Evolutionary conservation across 2,113 vertebrate genomes (phyloP), one percentile per base, ranked within the genome.

Genomic region (Perccottus glenii): DNA sequence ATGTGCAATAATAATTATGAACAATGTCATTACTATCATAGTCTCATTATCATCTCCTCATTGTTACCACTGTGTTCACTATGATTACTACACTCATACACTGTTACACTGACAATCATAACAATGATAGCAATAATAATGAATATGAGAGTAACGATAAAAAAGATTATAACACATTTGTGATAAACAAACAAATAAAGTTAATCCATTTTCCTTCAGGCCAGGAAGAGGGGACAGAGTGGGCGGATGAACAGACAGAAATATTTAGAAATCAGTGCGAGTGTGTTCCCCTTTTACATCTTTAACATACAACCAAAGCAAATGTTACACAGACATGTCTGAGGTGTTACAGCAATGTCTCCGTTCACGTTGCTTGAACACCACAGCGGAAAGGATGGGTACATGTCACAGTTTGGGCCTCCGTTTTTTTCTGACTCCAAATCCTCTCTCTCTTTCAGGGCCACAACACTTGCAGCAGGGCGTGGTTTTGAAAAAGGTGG

Each of bases 81-180:
- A 80, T 51, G 55, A 82, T 82, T 36, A 84, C 79, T 59, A 85
- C 61, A 83, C 64, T 84, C 81, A 77, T 67, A 55, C 68, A 89
- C 80, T 46, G 79, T 43, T 70, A 88, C 86, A 75, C 44, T 49
- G 56, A 88, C 78, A 79, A 73, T 78, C 73, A 71, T 81, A 88
- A 81, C 60, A 82, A 82, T 89, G 79, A 96, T 94, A 93, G 93
- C 87, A 90, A 93, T 90, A 91, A 94, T 91, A 93, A 92, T 90
- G 73, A 78, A 75, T 89, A 75, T 75, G 57, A 83, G 73, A 85
- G 77, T 55, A 77, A 80, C 55, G 64, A 82, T 67, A 70, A 75
- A 77, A 82, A 88, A 89, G 91, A 68, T 27, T 35, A 43, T 85
- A 78, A 80, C 45, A 84, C 80, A 82, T 47, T 36, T 86, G 89